Base-by-base conservation (phyloP, 2,888 invertebrate species). In the Torymus texanus region DNA sequence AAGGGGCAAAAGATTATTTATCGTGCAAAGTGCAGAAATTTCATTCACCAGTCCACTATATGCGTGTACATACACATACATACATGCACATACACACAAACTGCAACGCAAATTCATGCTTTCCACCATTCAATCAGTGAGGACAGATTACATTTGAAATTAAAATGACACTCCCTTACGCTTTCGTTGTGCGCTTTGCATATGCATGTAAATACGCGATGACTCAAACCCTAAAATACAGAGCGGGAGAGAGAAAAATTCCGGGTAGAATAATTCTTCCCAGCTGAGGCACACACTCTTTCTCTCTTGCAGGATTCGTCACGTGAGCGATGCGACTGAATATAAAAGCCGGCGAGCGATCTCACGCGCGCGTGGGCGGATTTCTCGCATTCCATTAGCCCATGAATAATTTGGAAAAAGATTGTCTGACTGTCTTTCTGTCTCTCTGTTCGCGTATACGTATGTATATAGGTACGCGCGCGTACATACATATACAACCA, bases 381-480 rank as follows among this genome's bases (percentile, higher is more conserved):
- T 77, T 77, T 74, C 77, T 77, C 74, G 70, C 74, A 77, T 80
- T 80, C 74, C 80, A 73, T 68, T 73, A 63, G 16, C 41, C 67
- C 76, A 76, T 80, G 80, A 80, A 80, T 80, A 70, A 80, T 80
- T 80, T 63, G 76, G 80, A 41, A 58, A 68, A 73, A 61, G 59
- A 58, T 18, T 41, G 14, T 56, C 50, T 18, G 66, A 18, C 58
- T 65, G 41, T 41, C 41, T 41, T 1, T 41, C 41, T 41, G 41
- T 41, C 41, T 8, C 8, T 8, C 1, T 41, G 10, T 41, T 8
- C 8, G 10, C 41, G 41, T 41, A 41, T 41, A 41, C 8, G 8
- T 41, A 8, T 41, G 8, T 8, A 41, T 8, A 8, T 5, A 41
- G 41, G 8, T 41, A 41, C 41, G 1, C 8, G 41, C 41, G 41